phyloP scores from a whole-genome alignment of 2,113 vertebrate genomes.

The Oryzias curvinotus region DNA sequence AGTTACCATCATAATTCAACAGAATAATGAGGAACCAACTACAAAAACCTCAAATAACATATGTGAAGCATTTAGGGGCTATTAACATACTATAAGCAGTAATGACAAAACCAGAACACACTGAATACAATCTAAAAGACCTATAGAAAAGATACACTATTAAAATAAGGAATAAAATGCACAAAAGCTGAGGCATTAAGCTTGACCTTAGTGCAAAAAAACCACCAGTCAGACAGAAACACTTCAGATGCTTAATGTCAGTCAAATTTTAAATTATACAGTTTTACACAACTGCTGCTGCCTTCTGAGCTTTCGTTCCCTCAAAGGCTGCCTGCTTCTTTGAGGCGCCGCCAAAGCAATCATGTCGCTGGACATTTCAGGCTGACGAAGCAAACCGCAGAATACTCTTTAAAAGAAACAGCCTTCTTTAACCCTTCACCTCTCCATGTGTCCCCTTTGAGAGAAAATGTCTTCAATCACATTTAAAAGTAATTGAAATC shows the following conservation, averaged over 20 bases:
- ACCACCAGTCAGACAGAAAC: conserved; percentile 15
- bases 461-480: conserved; percentile 13
- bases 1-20: too few relatives aligned
- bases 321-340: conserved; percentile 37
- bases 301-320: conserved; percentile 14
- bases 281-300: conserved; percentile 32
- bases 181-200: conserved; percentile 4
- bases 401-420: conserved; percentile 5
- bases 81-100: conserved; percentile 6
- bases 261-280: conserved; percentile 36
- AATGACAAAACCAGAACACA: conserved; percentile 9
- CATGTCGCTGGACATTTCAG: conserved; percentile 6
- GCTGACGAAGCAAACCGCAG: conserved; percentile 30
- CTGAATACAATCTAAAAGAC: neutral
- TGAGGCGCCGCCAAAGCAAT: conserved; percentile 31
- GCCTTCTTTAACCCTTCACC: conserved; percentile 8
- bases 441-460: conserved; percentile 7
- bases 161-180: neutral
- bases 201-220: conserved; percentile 6
- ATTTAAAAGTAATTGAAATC: conserved; percentile 15
- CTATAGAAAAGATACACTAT: neutral
- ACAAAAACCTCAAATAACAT: neutral
- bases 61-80: conserved; percentile 3
- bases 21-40: neutral
- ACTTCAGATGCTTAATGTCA: conserved; percentile 33